Conservation (phyloP, 2,113 vertebrate genomes). For the Strix aluco region DNA sequence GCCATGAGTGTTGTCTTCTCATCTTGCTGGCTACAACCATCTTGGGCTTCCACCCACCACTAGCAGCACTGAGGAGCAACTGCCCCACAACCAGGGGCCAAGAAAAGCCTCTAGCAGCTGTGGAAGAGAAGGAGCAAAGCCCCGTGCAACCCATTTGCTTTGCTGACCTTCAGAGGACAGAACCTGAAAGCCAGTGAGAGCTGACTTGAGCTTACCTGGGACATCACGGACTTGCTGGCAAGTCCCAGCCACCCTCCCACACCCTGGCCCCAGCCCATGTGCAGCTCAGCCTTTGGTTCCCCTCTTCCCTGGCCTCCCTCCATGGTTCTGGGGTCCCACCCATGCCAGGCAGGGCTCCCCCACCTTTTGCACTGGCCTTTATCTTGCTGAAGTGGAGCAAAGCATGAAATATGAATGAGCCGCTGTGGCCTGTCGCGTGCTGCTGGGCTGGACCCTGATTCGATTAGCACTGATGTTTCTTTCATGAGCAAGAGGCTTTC, state of each 20-base stretch:
- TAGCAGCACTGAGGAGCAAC: background rate
- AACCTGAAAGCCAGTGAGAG: rapidly evolving
- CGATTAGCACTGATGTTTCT: slow-evolving; percentile 72
- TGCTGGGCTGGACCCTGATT: slow-evolving; percentile 17
- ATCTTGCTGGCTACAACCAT: background rate
- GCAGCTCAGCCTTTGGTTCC: background rate
- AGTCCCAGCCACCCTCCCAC: background rate
- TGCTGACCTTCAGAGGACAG: background rate
- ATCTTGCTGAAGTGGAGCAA: slow-evolving; percentile 5
- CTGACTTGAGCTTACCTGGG: background rate
- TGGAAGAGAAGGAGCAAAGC: background rate
- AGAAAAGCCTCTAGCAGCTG: background rate
- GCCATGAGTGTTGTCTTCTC: background rate
- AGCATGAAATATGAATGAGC: slow-evolving; percentile 66
- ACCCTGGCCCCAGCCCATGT: background rate
- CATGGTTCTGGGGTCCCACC: rapidly evolving
- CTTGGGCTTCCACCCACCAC: background rate
- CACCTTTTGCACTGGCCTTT: background rate
- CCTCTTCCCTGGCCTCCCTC: background rate
- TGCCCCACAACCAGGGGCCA: background rate
- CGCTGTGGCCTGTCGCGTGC: background rate
- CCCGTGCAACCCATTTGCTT: background rate
- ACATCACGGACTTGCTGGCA: rapidly evolving
- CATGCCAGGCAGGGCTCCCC: background rate
- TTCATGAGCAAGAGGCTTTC: slow-evolving; percentile 65